These are phyloP conservation scores for Capitulum mitella DNA, from an alignment of 2,888 invertebrate species.

Conservation along the genomic window DNA sequence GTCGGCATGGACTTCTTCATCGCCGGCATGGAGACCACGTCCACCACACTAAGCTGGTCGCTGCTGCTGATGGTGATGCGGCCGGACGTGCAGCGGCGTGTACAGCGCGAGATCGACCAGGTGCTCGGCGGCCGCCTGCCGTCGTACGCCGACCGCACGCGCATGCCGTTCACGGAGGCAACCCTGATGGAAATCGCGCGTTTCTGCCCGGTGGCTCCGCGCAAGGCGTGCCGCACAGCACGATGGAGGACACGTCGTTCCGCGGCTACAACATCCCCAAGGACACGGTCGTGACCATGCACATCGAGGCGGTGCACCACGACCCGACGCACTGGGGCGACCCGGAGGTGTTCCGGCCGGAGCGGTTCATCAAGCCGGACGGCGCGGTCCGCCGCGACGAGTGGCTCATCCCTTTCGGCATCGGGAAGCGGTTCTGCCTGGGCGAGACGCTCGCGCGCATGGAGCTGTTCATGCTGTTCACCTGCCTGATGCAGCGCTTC, in stretches of 20 bases:
- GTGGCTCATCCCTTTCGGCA: slow-evolving; percentile 20
- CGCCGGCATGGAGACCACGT: slow-evolving; percentile 26
- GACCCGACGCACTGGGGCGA: slow-evolving; percentile 6
- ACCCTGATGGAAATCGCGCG: slow-evolving; percentile 22
- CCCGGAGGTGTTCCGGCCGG: slow-evolving; percentile 24
- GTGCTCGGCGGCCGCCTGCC: neutral
- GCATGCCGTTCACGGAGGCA: slow-evolving; percentile 27
- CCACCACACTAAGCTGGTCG: slow-evolving; percentile 22
- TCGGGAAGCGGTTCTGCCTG: slow-evolving; percentile 15
- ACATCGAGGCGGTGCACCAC: slow-evolving; percentile 14
- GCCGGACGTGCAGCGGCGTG: slow-evolving; percentile 30
- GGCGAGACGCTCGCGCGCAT: slow-evolving; percentile 6
- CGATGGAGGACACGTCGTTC: neutral
- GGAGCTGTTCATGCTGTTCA: slow-evolving; percentile 22
- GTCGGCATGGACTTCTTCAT: slow-evolving; percentile 26
- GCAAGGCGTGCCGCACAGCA: neutral
- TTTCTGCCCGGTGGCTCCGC: neutral
- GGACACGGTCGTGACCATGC: neutral
- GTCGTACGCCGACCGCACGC: neutral
- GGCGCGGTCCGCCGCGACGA: neutral
- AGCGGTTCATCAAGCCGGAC: slow-evolving; percentile 16
- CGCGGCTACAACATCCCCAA: neutral
- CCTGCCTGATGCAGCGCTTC: slow-evolving; percentile 4
- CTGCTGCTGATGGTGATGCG: slow-evolving; percentile 27
- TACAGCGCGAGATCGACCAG: slow-evolving; percentile 37